phyloP scores from a whole-genome alignment of 2,888 invertebrate species.

The Drosophila infuscata region DNA sequence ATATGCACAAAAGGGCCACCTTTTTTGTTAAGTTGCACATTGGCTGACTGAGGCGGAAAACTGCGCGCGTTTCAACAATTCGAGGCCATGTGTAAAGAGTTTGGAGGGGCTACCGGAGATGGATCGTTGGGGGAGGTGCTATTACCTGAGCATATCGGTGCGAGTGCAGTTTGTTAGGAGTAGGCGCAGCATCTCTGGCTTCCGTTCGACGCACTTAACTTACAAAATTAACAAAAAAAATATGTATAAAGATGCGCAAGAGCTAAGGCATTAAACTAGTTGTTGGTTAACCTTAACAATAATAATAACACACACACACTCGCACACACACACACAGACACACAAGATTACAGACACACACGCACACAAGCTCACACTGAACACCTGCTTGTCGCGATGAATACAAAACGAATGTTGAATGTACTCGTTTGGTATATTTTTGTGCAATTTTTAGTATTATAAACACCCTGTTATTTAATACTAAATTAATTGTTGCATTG shows the following conservation, averaged over 20 bases:
- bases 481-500: not conserved
- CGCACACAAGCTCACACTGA: conserved; percentile 3
- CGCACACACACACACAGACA: not conserved
- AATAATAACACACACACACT: conserved; percentile 49
- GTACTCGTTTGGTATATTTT: conserved; percentile 14
- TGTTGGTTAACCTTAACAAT: conserved; percentile 61
- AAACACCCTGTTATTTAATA: not conserved
- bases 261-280: conserved; percentile 64
- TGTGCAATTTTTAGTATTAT: not conserved
- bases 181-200: conserved; percentile 74
- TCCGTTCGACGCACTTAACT: conserved; percentile 48
- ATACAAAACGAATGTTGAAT: conserved; percentile 20
- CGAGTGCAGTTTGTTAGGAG: conserved; percentile 73
- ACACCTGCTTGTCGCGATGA: conserved; percentile 30
- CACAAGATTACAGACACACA: not conserved
- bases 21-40: not conserved
- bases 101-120: not conserved
- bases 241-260: conserved; percentile 47
- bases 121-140: not conserved
- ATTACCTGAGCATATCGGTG: conserved; percentile 73
- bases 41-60: not conserved
- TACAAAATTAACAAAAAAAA: conserved; percentile 51
- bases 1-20: not conserved
- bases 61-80: conserved; percentile 2
- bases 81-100: conserved; percentile 14